Conservation (phyloP, 2,113 vertebrate species). For the Zapornia atra region DNA sequence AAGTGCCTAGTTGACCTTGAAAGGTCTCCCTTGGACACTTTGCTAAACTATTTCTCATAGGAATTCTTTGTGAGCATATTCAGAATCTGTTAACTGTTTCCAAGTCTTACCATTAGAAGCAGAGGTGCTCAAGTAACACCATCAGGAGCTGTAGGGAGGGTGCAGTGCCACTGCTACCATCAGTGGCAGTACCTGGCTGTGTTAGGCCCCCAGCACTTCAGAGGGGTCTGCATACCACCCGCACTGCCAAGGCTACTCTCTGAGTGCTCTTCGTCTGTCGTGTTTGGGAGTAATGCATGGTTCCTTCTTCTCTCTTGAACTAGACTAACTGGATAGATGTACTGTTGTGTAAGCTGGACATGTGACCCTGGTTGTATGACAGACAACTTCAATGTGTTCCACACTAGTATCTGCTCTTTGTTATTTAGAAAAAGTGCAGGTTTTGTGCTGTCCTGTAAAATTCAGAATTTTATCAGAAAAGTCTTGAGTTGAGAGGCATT, state of each 20-base stretch:
- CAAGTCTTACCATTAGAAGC: background rate
- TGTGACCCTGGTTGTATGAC: background rate
- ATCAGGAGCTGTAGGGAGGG: background rate
- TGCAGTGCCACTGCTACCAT: background rate
- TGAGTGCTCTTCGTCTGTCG: background rate
- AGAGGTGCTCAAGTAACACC: fast-evolving
- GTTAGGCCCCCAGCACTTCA: too few relatives aligned
- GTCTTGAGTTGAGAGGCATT: background rate
- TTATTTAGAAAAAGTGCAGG: background rate
- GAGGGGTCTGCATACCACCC: background rate
- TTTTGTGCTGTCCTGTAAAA: background rate
- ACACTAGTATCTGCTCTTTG: background rate
- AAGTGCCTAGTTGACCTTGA: background rate
- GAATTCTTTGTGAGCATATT: background rate
- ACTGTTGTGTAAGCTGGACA: background rate
- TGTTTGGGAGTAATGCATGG: background rate
- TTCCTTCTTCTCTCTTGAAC: background rate
- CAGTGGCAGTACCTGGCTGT: background rate
- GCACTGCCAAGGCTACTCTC: background rate
- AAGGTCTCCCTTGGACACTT: background rate
- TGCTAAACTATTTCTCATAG: background rate
- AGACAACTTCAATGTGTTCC: background rate
- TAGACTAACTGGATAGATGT: background rate
- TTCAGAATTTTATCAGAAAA: background rate
- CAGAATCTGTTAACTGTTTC: background rate